These are phyloP conservation scores for Mus musculus DNA, from an alignment of 2,113 vertebrate species.

Conservation along the genomic window GRCm39 chr1:38116501-38117000, in stretches of 20 bases:
- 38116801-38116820: too few species aligned
- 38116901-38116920: background rate
- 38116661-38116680: background rate
- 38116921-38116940: background rate
- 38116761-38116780: background rate
- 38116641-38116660: background rate
- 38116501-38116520: background rate
- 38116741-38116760: background rate
- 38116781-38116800: background rate
- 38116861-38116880: background rate
- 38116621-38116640: background rate
- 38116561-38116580: background rate
- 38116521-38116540: background rate
- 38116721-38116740: background rate
- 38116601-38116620: background rate
- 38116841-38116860: background rate
- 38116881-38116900: background rate
- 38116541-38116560: background rate
- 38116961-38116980: constrained; percentile 30
- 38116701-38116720: background rate
- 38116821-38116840: background rate
- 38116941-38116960: constrained; percentile 13
- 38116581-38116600: background rate
- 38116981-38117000: background rate
- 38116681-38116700: background rate